Conservation (phyloP, 1,140 invertebrate species). For the Sarcophaga peregrina region DNA sequence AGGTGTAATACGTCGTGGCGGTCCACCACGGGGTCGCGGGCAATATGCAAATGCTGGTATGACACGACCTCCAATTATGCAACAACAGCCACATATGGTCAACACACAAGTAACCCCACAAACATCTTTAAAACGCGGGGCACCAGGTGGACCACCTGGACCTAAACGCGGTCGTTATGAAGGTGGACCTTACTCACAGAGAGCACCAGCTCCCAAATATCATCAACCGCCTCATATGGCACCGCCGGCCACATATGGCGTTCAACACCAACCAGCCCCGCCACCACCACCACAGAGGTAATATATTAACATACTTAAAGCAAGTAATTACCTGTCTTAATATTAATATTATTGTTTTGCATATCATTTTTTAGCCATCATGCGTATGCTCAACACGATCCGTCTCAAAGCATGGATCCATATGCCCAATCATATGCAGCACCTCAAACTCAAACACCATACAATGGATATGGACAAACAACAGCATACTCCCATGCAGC, state of each 20-base stretch:
- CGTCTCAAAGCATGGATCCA: slow-evolving; percentile 61
- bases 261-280: slow-evolving; percentile 54
- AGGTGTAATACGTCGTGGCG: slow-evolving; percentile 58
- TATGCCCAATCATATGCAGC: slow-evolving; percentile 62
- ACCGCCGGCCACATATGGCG: slow-evolving; percentile 56
- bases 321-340: not conserved
- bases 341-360: not conserved
- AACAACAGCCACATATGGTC: slow-evolving; percentile 61
- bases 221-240: slow-evolving; percentile 58
- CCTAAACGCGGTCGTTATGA: slow-evolving; percentile 65
- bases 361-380: slow-evolving; percentile 54
- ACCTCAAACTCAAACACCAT: slow-evolving; percentile 54
- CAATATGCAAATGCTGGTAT: slow-evolving; percentile 61
- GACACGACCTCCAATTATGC: slow-evolving; percentile 61
- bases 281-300: slow-evolving; percentile 59
- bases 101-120: slow-evolving; percentile 65
- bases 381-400: slow-evolving; percentile 60
- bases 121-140: slow-evolving; percentile 64
- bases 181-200: slow-evolving; percentile 60
- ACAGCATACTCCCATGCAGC: slow-evolving; percentile 56
- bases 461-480: slow-evolving; percentile 63
- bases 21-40: slow-evolving; percentile 59
- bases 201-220: slow-evolving; percentile 63
- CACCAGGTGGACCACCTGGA: slow-evolving; percentile 61
- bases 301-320: not conserved